Base-by-base conservation (phyloP, 2,888 invertebrate genomes). In the Volucella zonaria region DNA sequence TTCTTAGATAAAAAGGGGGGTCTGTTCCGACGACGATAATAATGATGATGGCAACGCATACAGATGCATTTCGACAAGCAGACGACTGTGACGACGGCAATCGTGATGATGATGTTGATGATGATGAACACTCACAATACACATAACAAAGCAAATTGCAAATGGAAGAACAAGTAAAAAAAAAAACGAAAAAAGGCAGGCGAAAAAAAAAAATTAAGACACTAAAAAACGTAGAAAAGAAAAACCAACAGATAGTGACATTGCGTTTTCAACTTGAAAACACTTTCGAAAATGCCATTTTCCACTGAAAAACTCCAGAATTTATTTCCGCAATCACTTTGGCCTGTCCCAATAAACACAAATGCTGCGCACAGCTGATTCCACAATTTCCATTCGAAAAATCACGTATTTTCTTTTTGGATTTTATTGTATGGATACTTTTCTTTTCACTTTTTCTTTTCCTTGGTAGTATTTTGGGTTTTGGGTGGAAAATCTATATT, bases 71-170 rank as follows among this genome's bases (percentile, higher is more conserved):
- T 42, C 56, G 61, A 68, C 68, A 68, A 80, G 23, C 62, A 54
- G 54, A 23, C 66, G 66, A 47, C 62, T 18, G 43, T 23, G 12
- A 62, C 11, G 18, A 62, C 23, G 23, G 14, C 23, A 4, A 11
- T 8, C 1, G 12, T 14, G 1, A 14, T 14, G 52, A 11, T 10
- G 52, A 10, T 14, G 18, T n/a, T 14, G 52, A 59, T 12, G 58
- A 61, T 38, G 43, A 47, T 51, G 56, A 45, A 62, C 58, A 68
- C 51, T 62, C 71, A 76, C 54, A 59, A 71, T 66, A 81, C 56
- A 73, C 61, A 79, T 47, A 67, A 68, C 81, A 68, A 76, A 81
- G 81, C 73, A 77, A 85, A 81, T 85, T 85, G 85, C 81, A 85
- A 85, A 81, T 85, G 81, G 81, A 77, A 77, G 82, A 52, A 59